Base-by-base conservation (phyloP, 2,888 invertebrate species). In the Lymantria monacha region DNA sequence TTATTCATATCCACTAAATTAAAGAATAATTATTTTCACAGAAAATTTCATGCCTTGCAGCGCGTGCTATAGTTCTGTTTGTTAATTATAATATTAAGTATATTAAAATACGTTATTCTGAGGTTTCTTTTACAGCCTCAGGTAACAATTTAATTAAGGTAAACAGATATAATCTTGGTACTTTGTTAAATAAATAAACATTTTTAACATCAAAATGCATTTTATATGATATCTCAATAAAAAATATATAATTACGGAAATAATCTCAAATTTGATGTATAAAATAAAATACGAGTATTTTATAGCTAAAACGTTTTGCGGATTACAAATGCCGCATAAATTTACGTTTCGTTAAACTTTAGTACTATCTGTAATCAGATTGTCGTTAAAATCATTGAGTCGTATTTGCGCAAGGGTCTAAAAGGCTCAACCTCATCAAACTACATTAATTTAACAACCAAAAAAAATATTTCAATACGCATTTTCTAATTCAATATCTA, bases 381-480 rank as follows among this genome's bases (percentile, higher is more conserved):
- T 22, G 54, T 63, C 48, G 46, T 65, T 53, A 66, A 66, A 58
- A 8, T 44, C 50, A 56, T 52, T 53, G 52, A 55, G 8, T 42
- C 51, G 46, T 30, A 9, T 1, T 46, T 22, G 7, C 12, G 15
- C 22, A 40, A 41, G 22, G 11, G 15, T 36, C 15, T 7, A 13
- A 10, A 30, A 46, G 42, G 46, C 48, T 33, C 30, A 12, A n/a
- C 1, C 3, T 13, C 12, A 38, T 38, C 12, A 38, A 7, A 3
- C 22, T 22, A 22, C 11, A 38, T n/a, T 38, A 38, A n/a, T n/a
- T 38, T 38, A 38, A 38, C 38, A 38, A 13, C n/a, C 12, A 38
- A 1, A n/a, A n/a, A n/a, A 22, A 22, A 3, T 12, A 1, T 10
- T 38, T 38, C 38, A 38, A n/a, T 38, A 8, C 38, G 1, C 38